phyloP scores from a whole-genome alignment of 2,113 vertebrate genomes.

The Psophia crepitans region DNA sequence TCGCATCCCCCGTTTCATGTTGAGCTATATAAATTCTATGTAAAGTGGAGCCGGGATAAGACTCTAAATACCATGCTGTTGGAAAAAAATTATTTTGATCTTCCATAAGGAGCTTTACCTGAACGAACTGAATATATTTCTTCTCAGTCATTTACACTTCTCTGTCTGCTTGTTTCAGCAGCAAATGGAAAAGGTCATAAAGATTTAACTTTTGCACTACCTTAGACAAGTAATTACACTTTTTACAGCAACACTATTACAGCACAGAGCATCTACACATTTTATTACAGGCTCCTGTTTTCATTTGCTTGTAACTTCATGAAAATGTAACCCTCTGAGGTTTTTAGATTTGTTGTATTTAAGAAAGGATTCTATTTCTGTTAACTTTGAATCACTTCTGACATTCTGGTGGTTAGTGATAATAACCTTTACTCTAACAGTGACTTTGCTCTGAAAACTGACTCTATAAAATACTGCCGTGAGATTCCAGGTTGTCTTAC shows the following conservation, averaged over 20 bases:
- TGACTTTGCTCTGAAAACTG: background rate
- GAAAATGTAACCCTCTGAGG: background rate
- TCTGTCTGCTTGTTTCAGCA: slow-evolving; percentile 1
- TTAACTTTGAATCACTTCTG: background rate
- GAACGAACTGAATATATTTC: background rate
- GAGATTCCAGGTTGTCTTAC: background rate
- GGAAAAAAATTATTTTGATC: background rate
- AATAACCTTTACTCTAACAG: background rate
- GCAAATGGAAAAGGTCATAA: slow-evolving; percentile 12
- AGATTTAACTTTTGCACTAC: background rate
- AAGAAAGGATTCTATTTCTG: background rate
- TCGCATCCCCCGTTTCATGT: background rate
- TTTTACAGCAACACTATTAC: background rate
- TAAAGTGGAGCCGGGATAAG: background rate
- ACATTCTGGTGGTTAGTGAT: background rate
- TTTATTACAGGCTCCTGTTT: background rate
- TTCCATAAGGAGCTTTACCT: background rate
- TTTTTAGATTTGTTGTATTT: background rate
- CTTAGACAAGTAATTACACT: slow-evolving; percentile 9
- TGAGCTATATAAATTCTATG: background rate
- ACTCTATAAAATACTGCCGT: background rate
- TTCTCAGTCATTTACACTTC: background rate
- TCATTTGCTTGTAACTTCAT: background rate
- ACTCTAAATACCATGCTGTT: background rate
- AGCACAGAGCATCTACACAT: background rate